Evolutionary conservation across 2,113 vertebrate species (phyloP).

Genomic region (Mohoua ochrocephala): DNA sequence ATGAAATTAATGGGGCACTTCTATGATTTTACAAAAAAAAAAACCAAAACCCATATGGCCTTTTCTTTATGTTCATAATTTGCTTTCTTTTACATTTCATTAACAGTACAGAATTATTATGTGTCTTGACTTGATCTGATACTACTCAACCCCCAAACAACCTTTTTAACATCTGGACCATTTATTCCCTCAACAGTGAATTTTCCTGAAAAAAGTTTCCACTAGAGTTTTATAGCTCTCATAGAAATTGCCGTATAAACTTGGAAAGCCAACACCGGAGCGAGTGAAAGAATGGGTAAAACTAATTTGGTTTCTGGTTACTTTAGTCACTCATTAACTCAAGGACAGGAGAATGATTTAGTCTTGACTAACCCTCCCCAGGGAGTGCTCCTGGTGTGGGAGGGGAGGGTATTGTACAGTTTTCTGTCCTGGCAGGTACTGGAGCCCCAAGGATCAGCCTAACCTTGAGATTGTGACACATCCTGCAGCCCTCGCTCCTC

Average conservation of each 20-base stretch:
- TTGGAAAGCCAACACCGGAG: background rate
- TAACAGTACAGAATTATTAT: background rate
- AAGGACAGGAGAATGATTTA: background rate
- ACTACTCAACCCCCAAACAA: background rate
- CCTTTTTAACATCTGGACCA: background rate
- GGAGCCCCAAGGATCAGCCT: background rate
- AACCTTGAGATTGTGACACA: background rate
- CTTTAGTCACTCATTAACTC: background rate
- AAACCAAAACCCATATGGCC: background rate
- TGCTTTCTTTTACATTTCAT: background rate
- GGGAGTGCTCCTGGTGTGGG: fast-evolving
- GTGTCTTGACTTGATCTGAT: background rate
- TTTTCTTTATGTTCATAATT: background rate
- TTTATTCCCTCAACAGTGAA: background rate
- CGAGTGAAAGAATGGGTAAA: background rate
- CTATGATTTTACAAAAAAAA: background rate
- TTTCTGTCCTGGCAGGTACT: background rate
- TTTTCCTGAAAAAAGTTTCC: background rate
- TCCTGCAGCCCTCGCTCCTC: background rate
- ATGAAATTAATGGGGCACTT: background rate
- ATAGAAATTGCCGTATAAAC: background rate
- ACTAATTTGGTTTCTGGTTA: background rate
- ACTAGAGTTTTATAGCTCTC: background rate
- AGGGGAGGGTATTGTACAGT: fast-evolving
- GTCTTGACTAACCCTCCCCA: background rate